Conservation (phyloP, 2,113 vertebrate species). For the Rhipidura dahli region DNA sequence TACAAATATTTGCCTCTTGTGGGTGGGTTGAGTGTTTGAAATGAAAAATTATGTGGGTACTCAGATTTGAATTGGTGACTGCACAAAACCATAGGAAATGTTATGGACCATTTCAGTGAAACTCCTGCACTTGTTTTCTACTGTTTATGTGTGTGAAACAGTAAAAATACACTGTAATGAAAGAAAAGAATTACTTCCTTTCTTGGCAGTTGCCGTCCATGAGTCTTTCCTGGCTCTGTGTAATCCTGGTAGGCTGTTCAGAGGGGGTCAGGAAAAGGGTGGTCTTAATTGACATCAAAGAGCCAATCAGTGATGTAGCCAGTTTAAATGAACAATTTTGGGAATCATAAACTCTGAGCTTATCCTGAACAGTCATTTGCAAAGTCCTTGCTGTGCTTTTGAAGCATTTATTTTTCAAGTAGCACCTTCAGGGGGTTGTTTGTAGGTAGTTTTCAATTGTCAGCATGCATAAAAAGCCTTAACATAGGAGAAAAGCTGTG, state of each 20-base stretch:
- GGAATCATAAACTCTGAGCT: neutral
- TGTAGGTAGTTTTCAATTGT: neutral
- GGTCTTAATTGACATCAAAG: neutral
- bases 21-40: neutral
- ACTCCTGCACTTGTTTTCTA: neutral
- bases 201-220: neutral
- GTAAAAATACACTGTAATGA: neutral
- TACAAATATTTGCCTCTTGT: slow-evolving; percentile 1
- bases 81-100: neutral
- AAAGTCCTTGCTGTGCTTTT: neutral
- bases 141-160: neutral
- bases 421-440: neutral
- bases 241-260: neutral
- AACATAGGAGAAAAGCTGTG: neutral
- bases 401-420: neutral
- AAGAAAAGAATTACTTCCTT: neutral
- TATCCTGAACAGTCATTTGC: neutral
- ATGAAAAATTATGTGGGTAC: neutral
- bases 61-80: neutral
- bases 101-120: neutral
- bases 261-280: neutral
- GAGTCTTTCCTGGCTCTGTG: neutral
- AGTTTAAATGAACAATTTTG: neutral
- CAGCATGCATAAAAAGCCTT: neutral
- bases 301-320: neutral